Evolutionary conservation across 2,113 vertebrate species (phyloP).

Genomic region (Callorhinus ursinus): DNA sequence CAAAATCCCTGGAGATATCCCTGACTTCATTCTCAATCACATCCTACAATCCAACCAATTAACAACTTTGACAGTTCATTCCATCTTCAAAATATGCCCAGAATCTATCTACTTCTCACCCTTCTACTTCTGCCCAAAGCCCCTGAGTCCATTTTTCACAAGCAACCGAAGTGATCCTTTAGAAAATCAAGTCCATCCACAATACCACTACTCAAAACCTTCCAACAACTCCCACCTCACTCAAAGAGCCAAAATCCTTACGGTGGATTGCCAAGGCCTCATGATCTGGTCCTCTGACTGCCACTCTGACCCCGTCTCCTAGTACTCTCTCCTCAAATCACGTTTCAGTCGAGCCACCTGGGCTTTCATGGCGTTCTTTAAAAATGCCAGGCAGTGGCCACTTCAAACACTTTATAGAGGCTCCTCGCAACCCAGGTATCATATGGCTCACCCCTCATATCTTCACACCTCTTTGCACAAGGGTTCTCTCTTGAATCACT

Average conservation of each 20-base stretch:
- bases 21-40: not conserved
- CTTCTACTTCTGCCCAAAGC: not conserved
- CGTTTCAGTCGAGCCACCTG: not conserved
- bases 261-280: not conserved
- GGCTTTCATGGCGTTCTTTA: not conserved
- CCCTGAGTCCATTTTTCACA: not conserved
- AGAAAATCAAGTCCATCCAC: not conserved
- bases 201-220: not conserved
- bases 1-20: not conserved
- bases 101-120: not conserved
- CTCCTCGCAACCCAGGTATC: not conserved
- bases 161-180: not conserved
- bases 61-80: not conserved
- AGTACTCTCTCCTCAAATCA: not conserved
- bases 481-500: not conserved
- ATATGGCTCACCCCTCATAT: not conserved
- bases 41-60: not conserved
- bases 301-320: not conserved
- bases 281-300: not conserved
- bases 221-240: not conserved
- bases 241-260: slow-evolving; percentile 29
- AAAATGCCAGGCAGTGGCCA: not conserved
- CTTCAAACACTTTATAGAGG: not conserved
- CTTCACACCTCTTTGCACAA: not conserved
- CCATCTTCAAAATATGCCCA: not conserved